Evolutionary conservation across 2,113 vertebrate species (phyloP), one percentile per base, ranked within the genome.

Genomic region (Phaethornis superciliosus): DNA sequence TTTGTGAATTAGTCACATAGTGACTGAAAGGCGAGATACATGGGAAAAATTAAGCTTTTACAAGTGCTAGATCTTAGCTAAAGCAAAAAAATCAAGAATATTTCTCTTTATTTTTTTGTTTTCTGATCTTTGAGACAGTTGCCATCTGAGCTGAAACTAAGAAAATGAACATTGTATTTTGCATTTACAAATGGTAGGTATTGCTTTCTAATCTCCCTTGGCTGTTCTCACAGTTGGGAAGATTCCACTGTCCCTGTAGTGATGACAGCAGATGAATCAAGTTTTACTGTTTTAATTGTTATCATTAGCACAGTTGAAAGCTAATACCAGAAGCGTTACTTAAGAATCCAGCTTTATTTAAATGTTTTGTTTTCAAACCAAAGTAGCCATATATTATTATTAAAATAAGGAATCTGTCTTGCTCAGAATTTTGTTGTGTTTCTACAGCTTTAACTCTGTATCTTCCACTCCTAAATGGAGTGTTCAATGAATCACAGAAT

Each of bases 11-110:
- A n/a, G n/a, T n/a, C n/a, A n/a, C n/a, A n/a, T n/a, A 28, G 16
- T 63, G 75, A 23, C 26, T 23, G 22, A 44, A 52, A 58, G 30
- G 65, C 33, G 60, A 18, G 52, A 19, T 55, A 21, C n/a, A 40
- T 0, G 1, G 49, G 30, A 59, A 65, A 30, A 72, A 62, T 35
- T 10, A 17, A 0, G 0, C 0, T n/a, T 81, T 67, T 46, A 23
- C 21, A 32, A 28, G 30, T 64, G n/a, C 6, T 44, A 5, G 3
- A 24, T 85, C 46, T 81, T 54, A 18, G 6, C 44, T 85, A 35
- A 64, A 79, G 70, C 30, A 12, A 70, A 56, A 35, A 27, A 0
- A 40, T 40, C 8, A 40, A 59, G 20, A 47, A 1, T 64, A 26
- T 56, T 69, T 60, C 44, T 85, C 14, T 40, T 40, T 40, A 12